Evolutionary conservation across 1,140 invertebrate species (phyloP).

Genomic region (Oedothorax gibbosus): DNA sequence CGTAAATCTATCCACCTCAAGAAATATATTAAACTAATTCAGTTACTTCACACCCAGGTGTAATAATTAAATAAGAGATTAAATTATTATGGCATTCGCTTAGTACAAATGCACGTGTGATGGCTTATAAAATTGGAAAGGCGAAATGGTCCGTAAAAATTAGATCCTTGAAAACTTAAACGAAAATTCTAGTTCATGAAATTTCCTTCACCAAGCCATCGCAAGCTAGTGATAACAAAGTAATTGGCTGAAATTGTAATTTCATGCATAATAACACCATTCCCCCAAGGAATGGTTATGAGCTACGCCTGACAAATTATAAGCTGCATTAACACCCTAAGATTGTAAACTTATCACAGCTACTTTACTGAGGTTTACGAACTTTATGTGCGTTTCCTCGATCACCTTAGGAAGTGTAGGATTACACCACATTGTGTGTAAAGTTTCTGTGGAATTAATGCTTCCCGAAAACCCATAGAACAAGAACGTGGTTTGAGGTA

Average conservation of each 20-base stretch:
- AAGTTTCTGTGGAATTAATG: no score
- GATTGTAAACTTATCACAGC: conserved; percentile 47
- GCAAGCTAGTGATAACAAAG: conserved; percentile 47
- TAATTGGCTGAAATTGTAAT: conserved; percentile 55
- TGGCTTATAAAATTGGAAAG: no score
- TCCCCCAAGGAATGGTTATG: conserved; percentile 51
- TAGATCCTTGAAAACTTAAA: not conserved
- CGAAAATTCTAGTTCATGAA: conserved; percentile 30
- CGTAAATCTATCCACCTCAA: no score
- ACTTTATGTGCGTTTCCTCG: conserved; percentile 22
- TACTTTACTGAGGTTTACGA: not conserved
- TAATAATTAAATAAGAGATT: no score
- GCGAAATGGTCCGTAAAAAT: not conserved
- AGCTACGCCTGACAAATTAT: conserved; percentile 45
- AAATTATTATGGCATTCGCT: no score
- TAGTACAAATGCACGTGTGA: no score
- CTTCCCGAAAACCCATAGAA: no score
- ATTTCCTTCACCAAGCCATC: conserved; percentile 8
- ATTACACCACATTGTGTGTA: no score
- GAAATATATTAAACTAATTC: no score
- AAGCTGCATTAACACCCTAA: conserved; percentile 16
- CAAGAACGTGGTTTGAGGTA: no score
- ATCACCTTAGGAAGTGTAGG: no score
- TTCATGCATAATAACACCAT: conserved; percentile 56
- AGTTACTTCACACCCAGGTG: no score